Evolutionary conservation across 2,797 vertebrate genomes (phyloP), one percentile per base, ranked within the genome.

Genomic region (Malurus leucopterus): DNA sequence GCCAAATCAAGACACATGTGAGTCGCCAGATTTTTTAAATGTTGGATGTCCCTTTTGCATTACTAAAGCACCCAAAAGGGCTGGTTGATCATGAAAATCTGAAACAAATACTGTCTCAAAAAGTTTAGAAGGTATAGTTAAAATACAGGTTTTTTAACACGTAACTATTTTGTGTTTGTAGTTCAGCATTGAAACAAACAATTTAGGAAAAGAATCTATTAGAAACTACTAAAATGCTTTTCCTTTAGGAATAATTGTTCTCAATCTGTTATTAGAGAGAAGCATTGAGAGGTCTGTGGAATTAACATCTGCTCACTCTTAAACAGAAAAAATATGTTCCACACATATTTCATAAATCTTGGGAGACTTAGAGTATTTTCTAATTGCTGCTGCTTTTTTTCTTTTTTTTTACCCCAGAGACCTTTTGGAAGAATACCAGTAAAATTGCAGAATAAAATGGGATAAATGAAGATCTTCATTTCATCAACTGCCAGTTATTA

Each of bases 391-490:
- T 77, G 46, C 21, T 91, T 90, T 84, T 91, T 74, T 54, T 5
- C 30, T 57, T 32, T 44, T 36, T 30, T 44, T 40, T 6, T 1
- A 0, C 11, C 43, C 27, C 63, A 97, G 96, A 85, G 96, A 96
- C 67, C 91, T 97, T 87, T 51, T 90, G 72, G 95, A 76, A 81
- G 91, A 95, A 84, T 95, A 96, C 63, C 92, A 96, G 63, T 96
- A 90, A 92, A 93, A 86, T 68, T 61, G 69, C 57, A 88, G 85
- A 88, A 87, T 84, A 94, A 97, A 88, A 44, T 15, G 43, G 71
- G 91, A 95, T 75, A 89, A 73, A 81, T 86, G 63, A 95, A 96
- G 93, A 94, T 86, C 93, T 96, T 96, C 91, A 95, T 84, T 92
- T 74, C 81, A 91, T 95, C 94, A 93, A 68, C 94, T 94, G 91